A percentile compares a stretch with the other conserved stretches of the same genome.
These are phyloP conservation scores for Eurytoma adleriae DNA, from an alignment of 2,888 invertebrate genomes.

Conservation along the genomic window DNA sequence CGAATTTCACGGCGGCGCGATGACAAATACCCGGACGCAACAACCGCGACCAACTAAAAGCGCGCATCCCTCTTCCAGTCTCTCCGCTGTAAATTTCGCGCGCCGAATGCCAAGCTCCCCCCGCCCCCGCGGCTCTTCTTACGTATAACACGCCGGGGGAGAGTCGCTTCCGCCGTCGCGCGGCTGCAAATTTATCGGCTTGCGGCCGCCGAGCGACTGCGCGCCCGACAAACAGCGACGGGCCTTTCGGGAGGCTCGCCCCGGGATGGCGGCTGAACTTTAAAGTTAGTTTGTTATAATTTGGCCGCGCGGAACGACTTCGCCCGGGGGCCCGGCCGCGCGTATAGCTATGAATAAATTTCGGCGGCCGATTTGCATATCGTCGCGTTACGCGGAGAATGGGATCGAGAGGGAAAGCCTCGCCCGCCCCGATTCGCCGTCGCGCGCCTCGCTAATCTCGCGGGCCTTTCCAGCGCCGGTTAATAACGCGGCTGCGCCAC, in stretches of 20 bases:
- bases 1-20: slow-evolving; percentile 30
- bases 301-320: slow-evolving; percentile 48
- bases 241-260: background rate
- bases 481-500: slow-evolving; percentile 22
- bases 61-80: background rate
- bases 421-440: background rate
- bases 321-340: slow-evolving; percentile 59
- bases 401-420: background rate
- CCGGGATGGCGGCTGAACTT: slow-evolving; percentile 38
- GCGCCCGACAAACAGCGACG: slow-evolving; percentile 13
- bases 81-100: slow-evolving; percentile 33
- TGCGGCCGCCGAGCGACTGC: background rate
- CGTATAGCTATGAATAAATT: slow-evolving; percentile 70
- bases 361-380: slow-evolving; percentile 67
- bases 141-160: background rate
- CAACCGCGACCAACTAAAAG: slow-evolving; percentile 23
- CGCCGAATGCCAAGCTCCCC: slow-evolving; percentile 3
- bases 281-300: slow-evolving; percentile 61
- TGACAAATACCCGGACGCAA: slow-evolving; percentile 41
- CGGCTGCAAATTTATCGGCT: slow-evolving; percentile 11
- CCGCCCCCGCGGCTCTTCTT: slow-evolving; percentile 1
- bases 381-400: slow-evolving; percentile 34
- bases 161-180: background rate
- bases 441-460: slow-evolving; percentile 35
- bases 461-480: background rate